phyloP scores from a whole-genome alignment of 2,113 vertebrate genomes.

The Alces alces region DNA sequence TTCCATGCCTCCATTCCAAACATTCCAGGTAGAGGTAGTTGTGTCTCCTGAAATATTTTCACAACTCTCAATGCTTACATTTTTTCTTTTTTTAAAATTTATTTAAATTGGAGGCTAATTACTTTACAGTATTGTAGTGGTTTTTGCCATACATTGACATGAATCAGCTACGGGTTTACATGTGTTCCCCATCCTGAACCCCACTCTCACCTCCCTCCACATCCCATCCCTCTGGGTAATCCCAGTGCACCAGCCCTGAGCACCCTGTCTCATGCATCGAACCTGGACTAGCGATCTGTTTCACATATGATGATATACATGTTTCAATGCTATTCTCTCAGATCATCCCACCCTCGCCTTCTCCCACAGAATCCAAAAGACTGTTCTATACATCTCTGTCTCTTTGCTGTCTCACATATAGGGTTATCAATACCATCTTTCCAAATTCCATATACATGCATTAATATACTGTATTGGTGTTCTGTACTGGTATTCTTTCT shows the following conservation, averaged over 20 bases:
- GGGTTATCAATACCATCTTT: not conserved
- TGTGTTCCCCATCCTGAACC: not conserved
- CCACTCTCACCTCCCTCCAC: not conserved
- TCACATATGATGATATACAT: not conserved
- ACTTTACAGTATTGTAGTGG: not conserved
- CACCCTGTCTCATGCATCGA: not conserved
- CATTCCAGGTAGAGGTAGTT: not conserved
- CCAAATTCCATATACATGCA: not conserved
- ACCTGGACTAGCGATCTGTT: not conserved
- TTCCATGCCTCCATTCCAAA: not conserved
- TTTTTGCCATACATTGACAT: not conserved
- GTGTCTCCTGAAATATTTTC: not conserved
- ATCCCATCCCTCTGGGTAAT: not conserved
- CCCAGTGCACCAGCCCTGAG: not conserved
- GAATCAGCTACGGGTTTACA: not conserved
- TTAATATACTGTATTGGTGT: not conserved
- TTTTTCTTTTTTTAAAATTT: not conserved
- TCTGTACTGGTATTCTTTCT: not conserved
- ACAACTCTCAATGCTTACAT: not conserved
- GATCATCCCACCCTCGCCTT: not conserved
- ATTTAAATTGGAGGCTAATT: not conserved
- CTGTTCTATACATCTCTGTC: not conserved
- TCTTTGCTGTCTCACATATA: not conserved
- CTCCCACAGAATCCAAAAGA: not conserved
- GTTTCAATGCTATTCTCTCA: not conserved